phyloP scores from a whole-genome alignment of 2,113 vertebrate genomes.

The Neolamprologus kungweensis region DNA sequence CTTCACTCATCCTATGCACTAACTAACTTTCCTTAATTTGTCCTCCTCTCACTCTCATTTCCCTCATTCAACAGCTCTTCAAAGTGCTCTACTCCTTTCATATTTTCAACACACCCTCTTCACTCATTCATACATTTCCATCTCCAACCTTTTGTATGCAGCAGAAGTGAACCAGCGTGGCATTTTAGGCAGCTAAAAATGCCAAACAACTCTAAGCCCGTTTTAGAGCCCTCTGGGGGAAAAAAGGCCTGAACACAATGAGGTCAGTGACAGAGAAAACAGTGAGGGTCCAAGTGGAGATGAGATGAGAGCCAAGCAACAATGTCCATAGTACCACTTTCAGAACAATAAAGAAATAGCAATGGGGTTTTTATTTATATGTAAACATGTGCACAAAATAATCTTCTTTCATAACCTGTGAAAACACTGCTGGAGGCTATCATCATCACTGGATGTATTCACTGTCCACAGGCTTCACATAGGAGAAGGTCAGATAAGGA shows the following conservation, averaged over 20 bases:
- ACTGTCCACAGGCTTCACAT: background rate
- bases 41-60: background rate
- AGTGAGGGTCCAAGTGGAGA: conserved; percentile 4
- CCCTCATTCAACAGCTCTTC: background rate
- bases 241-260: background rate
- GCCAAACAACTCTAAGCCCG: background rate
- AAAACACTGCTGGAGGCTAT: background rate
- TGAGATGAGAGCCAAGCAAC: conserved; percentile 20
- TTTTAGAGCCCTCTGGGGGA: background rate
- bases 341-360: background rate
- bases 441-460: background rate
- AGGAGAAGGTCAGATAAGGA: background rate
- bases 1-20: background rate
- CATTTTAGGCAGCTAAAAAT: background rate
- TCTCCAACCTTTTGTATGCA: background rate
- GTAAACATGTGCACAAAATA: background rate
- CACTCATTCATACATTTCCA: background rate
- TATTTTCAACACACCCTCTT: background rate
- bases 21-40: background rate
- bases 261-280: conserved; percentile 24
- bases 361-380: background rate
- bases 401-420: background rate
- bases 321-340: background rate
- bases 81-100: background rate
- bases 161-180: background rate